phyloP scores from a whole-genome alignment of 2,888 invertebrate species.

The Gastrophysa polygoni region DNA sequence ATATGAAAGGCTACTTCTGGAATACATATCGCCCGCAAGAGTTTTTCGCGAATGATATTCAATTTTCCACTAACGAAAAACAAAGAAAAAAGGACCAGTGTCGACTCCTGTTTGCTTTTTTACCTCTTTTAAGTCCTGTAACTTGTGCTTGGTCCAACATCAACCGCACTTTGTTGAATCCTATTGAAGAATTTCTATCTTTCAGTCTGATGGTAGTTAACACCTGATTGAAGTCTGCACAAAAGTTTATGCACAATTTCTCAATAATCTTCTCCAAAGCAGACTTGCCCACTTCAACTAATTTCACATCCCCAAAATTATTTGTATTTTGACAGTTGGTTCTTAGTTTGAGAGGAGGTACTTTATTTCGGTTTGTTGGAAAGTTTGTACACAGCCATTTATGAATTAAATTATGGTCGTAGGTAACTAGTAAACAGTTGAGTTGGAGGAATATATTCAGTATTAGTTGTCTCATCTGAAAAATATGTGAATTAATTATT shows the following conservation, averaged over 20 bases:
- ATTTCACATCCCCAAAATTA: background rate
- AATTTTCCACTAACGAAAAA: too few relatives aligned
- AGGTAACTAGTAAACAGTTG: conserved; percentile 72
- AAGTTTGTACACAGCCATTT: conserved; percentile 65
- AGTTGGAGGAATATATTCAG: conserved; percentile 71
- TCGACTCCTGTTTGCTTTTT: background rate
- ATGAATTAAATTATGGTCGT: conserved; percentile 68
- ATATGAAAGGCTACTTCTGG: too few relatives aligned
- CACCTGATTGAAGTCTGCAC: conserved; percentile 71
- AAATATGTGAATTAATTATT: too few relatives aligned
- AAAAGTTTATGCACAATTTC: conserved; percentile 68
- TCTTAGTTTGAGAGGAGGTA: conserved; percentile 22
- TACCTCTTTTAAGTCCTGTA: conserved; percentile 44
- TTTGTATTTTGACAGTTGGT: background rate
- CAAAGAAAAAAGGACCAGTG: too few relatives aligned
- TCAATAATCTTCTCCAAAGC: conserved; percentile 61
- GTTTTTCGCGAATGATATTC: too few relatives aligned
- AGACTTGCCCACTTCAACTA: conserved; percentile 26
- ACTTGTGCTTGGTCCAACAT: conserved; percentile 64
- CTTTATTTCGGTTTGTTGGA: conserved; percentile 53
- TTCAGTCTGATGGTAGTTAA: conserved; percentile 61
- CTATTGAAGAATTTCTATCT: conserved; percentile 62
- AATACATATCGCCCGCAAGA: too few relatives aligned
- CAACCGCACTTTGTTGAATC: conserved; percentile 65
- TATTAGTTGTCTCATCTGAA: conserved; percentile 66